Conservation (phyloP, 2,113 vertebrate species). For the Notothenia rossii region DNA sequence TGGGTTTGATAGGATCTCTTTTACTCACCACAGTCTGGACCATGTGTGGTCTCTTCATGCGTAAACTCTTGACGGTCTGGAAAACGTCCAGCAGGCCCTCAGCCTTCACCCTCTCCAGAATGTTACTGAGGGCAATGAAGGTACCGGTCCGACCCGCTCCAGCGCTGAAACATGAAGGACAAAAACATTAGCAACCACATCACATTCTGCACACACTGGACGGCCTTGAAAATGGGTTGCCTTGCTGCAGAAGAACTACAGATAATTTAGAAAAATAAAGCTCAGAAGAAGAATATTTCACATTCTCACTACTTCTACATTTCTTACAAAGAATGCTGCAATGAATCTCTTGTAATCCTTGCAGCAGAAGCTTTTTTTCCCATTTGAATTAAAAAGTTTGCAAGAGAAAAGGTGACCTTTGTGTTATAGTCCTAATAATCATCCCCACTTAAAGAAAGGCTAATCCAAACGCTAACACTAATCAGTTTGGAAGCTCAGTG, state of each 20-base stretch:
- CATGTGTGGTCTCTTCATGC: conserved; percentile 98
- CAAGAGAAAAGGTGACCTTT: conserved; percentile 80
- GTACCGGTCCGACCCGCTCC: conserved; percentile 97
- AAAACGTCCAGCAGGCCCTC: conserved; percentile 98
- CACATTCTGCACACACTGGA: conserved; percentile 8
- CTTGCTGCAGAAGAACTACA: conserved; percentile 5
- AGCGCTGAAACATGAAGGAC: conserved; percentile 82
- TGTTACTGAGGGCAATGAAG: conserved; percentile 98
- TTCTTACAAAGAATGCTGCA: conserved; percentile 8
- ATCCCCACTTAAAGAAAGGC: conserved; percentile 80
- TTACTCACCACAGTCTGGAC: conserved; percentile 96
- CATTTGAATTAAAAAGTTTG: conserved; percentile 68
- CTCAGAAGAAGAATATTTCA: background rate
- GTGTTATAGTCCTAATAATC: conserved; percentile 78
- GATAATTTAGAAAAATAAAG: conserved; percentile 7
- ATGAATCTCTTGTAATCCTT: conserved; percentile 41
- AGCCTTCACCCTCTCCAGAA: conserved; percentile 96
- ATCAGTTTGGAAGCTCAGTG: conserved; percentile 79
- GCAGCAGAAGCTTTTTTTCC: conserved; percentile 52
- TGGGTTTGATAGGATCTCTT: conserved; percentile 32
- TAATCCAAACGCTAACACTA: conserved; percentile 84
- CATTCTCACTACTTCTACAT: conserved; percentile 1
- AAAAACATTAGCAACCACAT: conserved; percentile 24
- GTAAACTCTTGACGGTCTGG: conserved; percentile 98
- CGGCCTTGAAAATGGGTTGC: background rate